These are phyloP conservation scores for Sinohyriopsis cumingii DNA, from an alignment of 2,888 invertebrate species.

Conservation along the genomic window DNA sequence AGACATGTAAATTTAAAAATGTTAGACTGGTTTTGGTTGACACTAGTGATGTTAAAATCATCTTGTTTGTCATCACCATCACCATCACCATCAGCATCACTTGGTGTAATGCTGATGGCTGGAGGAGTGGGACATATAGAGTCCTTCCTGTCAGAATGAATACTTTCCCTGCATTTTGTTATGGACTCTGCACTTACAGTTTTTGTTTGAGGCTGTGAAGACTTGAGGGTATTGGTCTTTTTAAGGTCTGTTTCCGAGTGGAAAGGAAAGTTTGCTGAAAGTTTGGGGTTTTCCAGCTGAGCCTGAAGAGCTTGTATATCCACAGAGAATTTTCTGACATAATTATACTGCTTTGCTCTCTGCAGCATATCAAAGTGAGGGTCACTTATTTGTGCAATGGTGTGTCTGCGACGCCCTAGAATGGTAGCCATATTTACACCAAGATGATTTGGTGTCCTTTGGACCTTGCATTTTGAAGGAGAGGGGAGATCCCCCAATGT, in stretches of 20 bases:
- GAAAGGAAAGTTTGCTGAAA: conserved; percentile 51
- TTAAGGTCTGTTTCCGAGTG: conserved; percentile 52
- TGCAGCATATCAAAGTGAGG: conserved; percentile 43
- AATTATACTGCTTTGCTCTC: conserved; percentile 64
- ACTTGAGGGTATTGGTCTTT: too few relatives aligned
- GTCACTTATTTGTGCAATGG: conserved; percentile 63
- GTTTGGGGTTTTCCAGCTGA: conserved; percentile 69
- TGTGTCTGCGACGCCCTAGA: conserved; percentile 59
- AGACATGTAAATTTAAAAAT: conserved; percentile 50
- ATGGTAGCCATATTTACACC: conserved; percentile 62
- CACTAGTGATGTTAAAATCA: conserved; percentile 16
- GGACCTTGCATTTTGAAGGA: conserved; percentile 18
- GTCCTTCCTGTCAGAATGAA: conserved; percentile 9
- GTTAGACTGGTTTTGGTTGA: conserved; percentile 14
- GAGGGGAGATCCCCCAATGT: conserved; percentile 34
- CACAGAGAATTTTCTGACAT: conserved; percentile 70
- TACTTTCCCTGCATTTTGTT: conserved; percentile 3
- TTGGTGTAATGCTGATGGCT: conserved; percentile 35
- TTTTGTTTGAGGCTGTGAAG: too few relatives aligned
- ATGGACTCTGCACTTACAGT: conserved; percentile 6
- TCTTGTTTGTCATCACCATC: conserved; percentile 25
- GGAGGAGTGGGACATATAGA: conserved; percentile 40
- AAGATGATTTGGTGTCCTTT: conserved; percentile 40
- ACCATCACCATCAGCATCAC: conserved; percentile 33
- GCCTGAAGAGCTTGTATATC: conserved; percentile 69